Percentiles rank a stretch among this genome's conserved stretches.
phyloP scores from a whole-genome alignment of 2,113 vertebrate species.

The Pituophis catenifer region DNA sequence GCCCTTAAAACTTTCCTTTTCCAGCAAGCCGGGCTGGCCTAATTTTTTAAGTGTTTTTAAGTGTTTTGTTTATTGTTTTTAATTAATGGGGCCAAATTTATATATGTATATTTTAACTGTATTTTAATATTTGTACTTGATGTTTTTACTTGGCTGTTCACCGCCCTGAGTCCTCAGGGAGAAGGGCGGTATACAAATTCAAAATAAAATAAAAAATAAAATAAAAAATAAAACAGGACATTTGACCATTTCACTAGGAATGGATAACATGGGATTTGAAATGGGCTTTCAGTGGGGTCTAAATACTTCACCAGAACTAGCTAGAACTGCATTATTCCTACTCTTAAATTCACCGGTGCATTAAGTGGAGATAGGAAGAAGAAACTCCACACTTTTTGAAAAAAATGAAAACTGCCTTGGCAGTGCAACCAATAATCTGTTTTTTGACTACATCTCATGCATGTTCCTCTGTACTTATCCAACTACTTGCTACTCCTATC shows the following conservation, averaged over 20 bases:
- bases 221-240: neutral
- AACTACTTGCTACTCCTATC: constrained; percentile 12
- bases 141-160: no score
- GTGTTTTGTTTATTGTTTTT: no score
- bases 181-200: no score
- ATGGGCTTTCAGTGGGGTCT: neutral
- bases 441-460: neutral
- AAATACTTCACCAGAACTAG: neutral
- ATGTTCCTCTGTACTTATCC: neutral
- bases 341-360: neutral
- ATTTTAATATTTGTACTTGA: no score
- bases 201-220: no score
- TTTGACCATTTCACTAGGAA: neutral
- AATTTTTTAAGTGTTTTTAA: no score
- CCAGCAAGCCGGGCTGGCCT: no score
- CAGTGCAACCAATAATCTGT: neutral
- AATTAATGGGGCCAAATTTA: no score
- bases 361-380: neutral
- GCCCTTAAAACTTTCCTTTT: no score
- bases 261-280: neutral
- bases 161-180: no score
- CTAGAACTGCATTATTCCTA: neutral
- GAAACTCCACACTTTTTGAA: no score
- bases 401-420: neutral
- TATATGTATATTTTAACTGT: no score